phyloP scores from a whole-genome alignment of 2,888 invertebrate species.

The Leptopilina syphax region DNA sequence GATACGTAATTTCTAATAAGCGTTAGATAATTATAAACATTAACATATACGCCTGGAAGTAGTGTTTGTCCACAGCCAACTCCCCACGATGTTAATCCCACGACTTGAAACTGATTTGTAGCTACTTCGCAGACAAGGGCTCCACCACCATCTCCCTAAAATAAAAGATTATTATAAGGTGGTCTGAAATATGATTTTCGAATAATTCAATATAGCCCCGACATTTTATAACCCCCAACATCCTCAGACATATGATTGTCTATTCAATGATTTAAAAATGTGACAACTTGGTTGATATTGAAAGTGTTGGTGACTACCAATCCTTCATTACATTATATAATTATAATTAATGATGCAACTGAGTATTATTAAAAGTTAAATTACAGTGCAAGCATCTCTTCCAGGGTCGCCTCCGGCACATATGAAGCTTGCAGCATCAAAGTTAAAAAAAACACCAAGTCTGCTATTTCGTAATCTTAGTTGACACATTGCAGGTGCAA shows the following conservation, averaged over 20 bases:
- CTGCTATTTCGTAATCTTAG: conserved; percentile 81
- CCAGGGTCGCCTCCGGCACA: conserved; percentile 88
- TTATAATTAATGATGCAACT: no score
- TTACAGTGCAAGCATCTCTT: conserved; percentile 88
- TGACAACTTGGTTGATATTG: no score
- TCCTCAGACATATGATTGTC: no score
- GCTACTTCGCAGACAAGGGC: conserved; percentile 81
- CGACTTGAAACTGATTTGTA: conserved; percentile 80
- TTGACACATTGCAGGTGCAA: conserved; percentile 83
- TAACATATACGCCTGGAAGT: conserved; percentile 88
- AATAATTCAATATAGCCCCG: no score
- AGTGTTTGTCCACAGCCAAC: conserved; percentile 84
- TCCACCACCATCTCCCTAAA: conserved; percentile 86
- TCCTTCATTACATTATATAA: no score
- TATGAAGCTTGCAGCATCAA: conserved; percentile 84
- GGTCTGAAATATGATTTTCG: no score
- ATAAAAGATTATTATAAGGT: neutral
- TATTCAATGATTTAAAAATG: no score
- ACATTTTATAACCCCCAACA: no score
- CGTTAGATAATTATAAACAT: conserved; percentile 82
- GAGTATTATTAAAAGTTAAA: conserved; percentile 54
- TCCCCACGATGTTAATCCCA: conserved; percentile 87
- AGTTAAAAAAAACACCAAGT: conserved; percentile 81
- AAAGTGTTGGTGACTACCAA: no score
- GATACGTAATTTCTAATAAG: conserved; percentile 71